Percentiles rank a stretch among this genome's conserved stretches.
phyloP scores from a whole-genome alignment of 2,797 vertebrate species.

The Phoxinus dragarum region DNA sequence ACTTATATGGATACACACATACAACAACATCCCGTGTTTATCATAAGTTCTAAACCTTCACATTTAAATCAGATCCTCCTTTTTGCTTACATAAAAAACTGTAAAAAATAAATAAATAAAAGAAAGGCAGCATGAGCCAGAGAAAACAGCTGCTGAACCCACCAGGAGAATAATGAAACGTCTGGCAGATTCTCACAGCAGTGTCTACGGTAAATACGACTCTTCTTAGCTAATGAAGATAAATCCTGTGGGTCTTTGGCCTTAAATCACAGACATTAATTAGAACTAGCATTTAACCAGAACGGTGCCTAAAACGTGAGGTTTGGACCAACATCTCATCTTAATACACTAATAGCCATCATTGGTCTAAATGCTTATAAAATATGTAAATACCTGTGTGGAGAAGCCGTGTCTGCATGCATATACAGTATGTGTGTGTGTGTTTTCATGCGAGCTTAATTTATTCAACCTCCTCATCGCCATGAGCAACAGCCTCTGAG shows the following conservation, averaged over 20 bases:
- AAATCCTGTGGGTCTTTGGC: constrained; percentile 37
- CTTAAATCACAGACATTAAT: constrained; percentile 45
- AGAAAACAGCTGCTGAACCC: constrained; percentile 31
- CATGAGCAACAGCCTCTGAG: constrained; percentile 23
- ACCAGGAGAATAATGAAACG: constrained; percentile 28
- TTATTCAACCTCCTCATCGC: constrained; percentile 42
- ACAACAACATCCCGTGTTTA: constrained; percentile 1
- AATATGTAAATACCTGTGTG: constrained; percentile 17
- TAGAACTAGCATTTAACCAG: constrained; percentile 14
- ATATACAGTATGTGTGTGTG: not conserved
- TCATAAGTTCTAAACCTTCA: not conserved
- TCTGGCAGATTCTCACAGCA: constrained; percentile 6
- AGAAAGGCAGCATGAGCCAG: constrained; percentile 12
- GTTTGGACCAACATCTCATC: not conserved
- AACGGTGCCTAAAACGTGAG: constrained; percentile 24
- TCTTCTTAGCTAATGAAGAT: constrained; percentile 42
- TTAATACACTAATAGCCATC: not conserved
- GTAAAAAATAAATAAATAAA: not conserved
- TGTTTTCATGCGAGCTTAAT: constrained; percentile 18
- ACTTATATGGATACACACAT: not conserved
- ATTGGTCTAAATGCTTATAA: not conserved
- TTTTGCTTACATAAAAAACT: constrained; percentile 5
- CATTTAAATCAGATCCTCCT: not conserved
- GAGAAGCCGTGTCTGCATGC: too few species aligned
- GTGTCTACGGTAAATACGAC: constrained; percentile 33